Conservation (phyloP, 2,797 vertebrate species). For the Fratercula arctica region DNA sequence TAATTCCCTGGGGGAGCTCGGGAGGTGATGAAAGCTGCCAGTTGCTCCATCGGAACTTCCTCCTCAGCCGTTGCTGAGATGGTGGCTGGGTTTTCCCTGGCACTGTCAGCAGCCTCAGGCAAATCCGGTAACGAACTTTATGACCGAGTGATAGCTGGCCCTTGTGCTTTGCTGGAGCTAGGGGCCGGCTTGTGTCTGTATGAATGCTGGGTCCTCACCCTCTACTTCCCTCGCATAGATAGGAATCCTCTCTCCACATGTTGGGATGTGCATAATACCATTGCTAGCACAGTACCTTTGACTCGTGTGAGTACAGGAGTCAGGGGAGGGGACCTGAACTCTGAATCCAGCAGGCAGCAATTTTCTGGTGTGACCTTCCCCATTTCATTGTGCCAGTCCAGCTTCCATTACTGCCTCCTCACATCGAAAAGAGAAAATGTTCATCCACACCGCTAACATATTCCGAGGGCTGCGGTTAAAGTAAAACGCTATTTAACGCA, state of each 20-base stretch:
- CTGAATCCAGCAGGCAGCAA: neutral
- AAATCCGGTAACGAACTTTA: neutral
- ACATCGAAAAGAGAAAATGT: neutral
- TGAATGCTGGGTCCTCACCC: neutral
- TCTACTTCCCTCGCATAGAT: accelerated
- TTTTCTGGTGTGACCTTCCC: neutral
- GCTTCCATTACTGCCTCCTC: neutral
- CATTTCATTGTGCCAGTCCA: neutral
- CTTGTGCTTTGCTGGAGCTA: neutral
- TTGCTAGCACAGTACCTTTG: neutral
- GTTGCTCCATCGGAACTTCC: neutral
- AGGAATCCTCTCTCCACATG: neutral
- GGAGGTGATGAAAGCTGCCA: neutral
- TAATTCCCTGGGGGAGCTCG: neutral
- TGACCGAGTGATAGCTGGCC: neutral
- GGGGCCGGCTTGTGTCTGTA: neutral
- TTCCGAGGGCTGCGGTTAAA: neutral
- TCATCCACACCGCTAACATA: neutral
- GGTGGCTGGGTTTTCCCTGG: neutral
- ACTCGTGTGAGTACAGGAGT: neutral
- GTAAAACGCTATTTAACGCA: neutral
- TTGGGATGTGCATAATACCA: neutral
- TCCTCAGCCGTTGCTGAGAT: neutral
- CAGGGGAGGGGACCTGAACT: neutral
- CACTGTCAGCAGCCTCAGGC: neutral